Conservation (phyloP, 2,797 vertebrate genomes). For the Sylvia borin region DNA sequence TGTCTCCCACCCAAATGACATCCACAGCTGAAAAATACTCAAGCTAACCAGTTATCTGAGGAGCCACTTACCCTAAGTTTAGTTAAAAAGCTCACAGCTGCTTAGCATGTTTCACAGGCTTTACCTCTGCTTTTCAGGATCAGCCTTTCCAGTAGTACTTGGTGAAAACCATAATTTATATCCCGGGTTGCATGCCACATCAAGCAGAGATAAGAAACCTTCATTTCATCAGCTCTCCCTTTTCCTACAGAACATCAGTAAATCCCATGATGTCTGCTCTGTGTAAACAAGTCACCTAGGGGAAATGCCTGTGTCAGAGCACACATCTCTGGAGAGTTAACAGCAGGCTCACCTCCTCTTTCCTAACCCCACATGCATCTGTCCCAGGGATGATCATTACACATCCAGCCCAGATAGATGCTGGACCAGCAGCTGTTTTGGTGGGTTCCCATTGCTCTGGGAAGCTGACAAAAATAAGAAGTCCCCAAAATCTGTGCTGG, state of each 20-base stretch:
- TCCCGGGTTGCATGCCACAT: neutral
- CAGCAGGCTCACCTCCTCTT: neutral
- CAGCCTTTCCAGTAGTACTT: neutral
- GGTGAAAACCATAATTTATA: slow-evolving; percentile 52
- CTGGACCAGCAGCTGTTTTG: neutral
- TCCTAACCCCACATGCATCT: fast-evolving
- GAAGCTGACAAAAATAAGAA: neutral
- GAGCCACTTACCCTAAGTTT: neutral
- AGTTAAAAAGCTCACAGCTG: neutral
- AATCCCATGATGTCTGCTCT: neutral
- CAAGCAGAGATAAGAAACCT: neutral
- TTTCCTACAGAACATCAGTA: slow-evolving; percentile 3
- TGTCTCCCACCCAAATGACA: neutral
- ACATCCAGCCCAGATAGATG: neutral
- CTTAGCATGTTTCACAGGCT: neutral
- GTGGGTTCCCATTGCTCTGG: neutral
- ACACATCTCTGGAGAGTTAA: neutral
- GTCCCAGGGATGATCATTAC: fast-evolving
- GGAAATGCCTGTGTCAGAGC: neutral
- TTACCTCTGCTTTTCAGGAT: slow-evolving; percentile 21
- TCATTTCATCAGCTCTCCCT: neutral
- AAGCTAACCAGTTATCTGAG: neutral
- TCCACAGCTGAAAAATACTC: neutral
- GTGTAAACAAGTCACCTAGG: neutral
- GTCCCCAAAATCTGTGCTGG: neutral